These are phyloP conservation scores for Heteropelma amictum DNA, from an alignment of 2,888 invertebrate species.

Conservation along the genomic window DNA sequence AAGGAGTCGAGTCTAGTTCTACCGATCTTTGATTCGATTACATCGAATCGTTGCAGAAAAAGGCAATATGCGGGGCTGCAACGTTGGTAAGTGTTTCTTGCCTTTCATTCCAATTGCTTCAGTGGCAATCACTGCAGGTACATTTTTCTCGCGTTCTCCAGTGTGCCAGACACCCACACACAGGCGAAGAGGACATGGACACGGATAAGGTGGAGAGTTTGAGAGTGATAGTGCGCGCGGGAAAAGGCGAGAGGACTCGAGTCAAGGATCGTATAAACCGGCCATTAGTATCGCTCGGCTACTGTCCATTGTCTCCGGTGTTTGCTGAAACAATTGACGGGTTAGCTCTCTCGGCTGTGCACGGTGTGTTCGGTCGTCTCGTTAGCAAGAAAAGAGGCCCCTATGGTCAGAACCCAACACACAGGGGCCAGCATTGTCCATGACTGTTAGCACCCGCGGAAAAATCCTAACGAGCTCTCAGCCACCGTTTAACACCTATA, in stretches of 20 bases:
- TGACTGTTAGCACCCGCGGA: slow-evolving; percentile 75
- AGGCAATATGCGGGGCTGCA: too few relatives aligned
- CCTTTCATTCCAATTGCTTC: neutral
- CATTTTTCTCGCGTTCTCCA: neutral
- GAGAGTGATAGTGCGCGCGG: slow-evolving; percentile 55
- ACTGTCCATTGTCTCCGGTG: slow-evolving; percentile 77
- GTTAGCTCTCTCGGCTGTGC: slow-evolving; percentile 48
- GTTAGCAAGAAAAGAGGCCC: slow-evolving; percentile 58
- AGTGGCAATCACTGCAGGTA: slow-evolving; percentile 25
- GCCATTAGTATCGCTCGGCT: slow-evolving; percentile 75
- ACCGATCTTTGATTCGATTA: neutral
- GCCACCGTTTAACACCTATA: slow-evolving; percentile 63
- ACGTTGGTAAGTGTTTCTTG: neutral
- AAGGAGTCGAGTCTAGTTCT: too few relatives aligned
- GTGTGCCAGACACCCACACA: neutral
- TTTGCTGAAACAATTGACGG: slow-evolving; percentile 74
- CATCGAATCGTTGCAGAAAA: neutral
- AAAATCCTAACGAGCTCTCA: slow-evolving; percentile 77
- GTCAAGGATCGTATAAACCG: slow-evolving; percentile 75
- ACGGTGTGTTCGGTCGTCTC: slow-evolving; percentile 66
- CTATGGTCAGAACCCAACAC: slow-evolving; percentile 53
- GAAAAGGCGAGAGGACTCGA: slow-evolving; percentile 58
- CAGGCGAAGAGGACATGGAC: neutral
- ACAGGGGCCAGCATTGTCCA: slow-evolving; percentile 72
- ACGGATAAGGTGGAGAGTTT: neutral